A percentile compares a stretch with the other conserved stretches of the same genome.
These are phyloP conservation scores for Lampris megalopsis DNA, from an alignment of 2,113 vertebrate genomes.

Conservation along the genomic window DNA sequence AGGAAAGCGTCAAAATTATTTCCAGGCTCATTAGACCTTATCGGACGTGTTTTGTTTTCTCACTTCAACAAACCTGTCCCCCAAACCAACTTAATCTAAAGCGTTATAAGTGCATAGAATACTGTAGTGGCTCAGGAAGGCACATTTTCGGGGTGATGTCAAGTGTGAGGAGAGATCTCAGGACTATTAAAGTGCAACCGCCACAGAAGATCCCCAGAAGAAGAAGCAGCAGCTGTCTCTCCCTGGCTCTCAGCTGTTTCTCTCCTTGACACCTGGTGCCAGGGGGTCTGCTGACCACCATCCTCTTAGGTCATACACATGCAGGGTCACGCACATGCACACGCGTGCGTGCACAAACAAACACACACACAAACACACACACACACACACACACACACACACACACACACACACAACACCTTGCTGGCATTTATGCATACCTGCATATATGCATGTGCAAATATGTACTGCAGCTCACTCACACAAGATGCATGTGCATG, in stretches of 20 bases:
- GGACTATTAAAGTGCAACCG: slow-evolving; percentile 38
- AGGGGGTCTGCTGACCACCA: slow-evolving; percentile 55
- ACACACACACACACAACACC: not conserved
- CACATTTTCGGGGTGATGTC: slow-evolving; percentile 11
- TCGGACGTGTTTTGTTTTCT: no score
- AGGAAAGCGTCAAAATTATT: no score
- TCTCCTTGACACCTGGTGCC: slow-evolving; percentile 73
- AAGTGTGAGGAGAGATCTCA: slow-evolving; percentile 26
- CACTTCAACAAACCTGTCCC: no score
- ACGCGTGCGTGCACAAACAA: not conserved
- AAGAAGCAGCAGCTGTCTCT: slow-evolving; percentile 65
- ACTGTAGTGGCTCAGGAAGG: not conserved
- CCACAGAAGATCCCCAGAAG: slow-evolving; percentile 58
- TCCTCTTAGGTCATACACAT: slow-evolving; percentile 17
- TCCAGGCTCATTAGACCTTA: no score
- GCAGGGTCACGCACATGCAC: slow-evolving; percentile 38
- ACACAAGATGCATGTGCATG: no score
- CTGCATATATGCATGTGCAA: not conserved
- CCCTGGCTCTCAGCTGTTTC: slow-evolving; percentile 73
- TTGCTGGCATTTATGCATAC: not conserved
- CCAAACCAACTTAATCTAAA: not conserved
- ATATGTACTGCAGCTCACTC: not conserved
- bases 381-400: not conserved
- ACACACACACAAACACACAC: slow-evolving; percentile 5
- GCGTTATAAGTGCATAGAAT: not conserved